These are phyloP conservation scores for Eueremaeus valkanovi DNA, from an alignment of 2,888 invertebrate species.

Conservation along the genomic window DNA sequence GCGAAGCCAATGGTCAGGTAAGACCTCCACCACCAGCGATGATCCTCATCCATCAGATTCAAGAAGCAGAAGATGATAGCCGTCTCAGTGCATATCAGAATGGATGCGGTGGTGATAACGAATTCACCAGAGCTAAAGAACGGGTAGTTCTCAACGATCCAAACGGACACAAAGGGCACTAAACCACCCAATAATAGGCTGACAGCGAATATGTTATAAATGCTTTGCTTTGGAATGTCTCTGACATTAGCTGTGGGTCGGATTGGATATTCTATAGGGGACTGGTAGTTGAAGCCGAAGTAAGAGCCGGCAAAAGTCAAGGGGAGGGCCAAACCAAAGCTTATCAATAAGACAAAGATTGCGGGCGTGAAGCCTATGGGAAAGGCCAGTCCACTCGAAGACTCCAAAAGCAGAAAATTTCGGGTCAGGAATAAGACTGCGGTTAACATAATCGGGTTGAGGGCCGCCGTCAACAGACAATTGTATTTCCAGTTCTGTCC, in stretches of 20 bases:
- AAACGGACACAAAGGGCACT: slow-evolving; percentile 22
- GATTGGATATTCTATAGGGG: slow-evolving; percentile 24
- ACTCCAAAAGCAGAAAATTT: slow-evolving; percentile 19
- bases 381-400: slow-evolving; percentile 9
- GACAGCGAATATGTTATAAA: neutral
- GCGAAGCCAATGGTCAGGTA: slow-evolving; percentile 26
- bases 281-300: slow-evolving; percentile 20
- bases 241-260: slow-evolving; percentile 31
- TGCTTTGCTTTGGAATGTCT: slow-evolving; percentile 14
- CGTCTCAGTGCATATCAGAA: neutral
- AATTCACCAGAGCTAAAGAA: slow-evolving; percentile 31
- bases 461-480: slow-evolving; percentile 8
- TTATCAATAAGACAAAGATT: slow-evolving; percentile 8
- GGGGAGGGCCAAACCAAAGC: slow-evolving; percentile 29
- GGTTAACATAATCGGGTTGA: slow-evolving; percentile 31
- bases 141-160: slow-evolving; percentile 34
- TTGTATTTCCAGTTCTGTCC: slow-evolving; percentile 32
- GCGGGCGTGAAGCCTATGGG: slow-evolving; percentile 13
- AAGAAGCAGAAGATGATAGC: neutral
- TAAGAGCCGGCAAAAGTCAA: slow-evolving; percentile 18
- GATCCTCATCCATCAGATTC: slow-evolving; percentile 23
- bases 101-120: slow-evolving; percentile 13
- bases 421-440: slow-evolving; percentile 25
- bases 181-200: slow-evolving; percentile 15
- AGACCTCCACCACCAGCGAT: slow-evolving; percentile 38